These are phyloP conservation scores for Sepiola atlantica DNA, from an alignment of 2,888 invertebrate genomes.

Conservation along the genomic window DNA sequence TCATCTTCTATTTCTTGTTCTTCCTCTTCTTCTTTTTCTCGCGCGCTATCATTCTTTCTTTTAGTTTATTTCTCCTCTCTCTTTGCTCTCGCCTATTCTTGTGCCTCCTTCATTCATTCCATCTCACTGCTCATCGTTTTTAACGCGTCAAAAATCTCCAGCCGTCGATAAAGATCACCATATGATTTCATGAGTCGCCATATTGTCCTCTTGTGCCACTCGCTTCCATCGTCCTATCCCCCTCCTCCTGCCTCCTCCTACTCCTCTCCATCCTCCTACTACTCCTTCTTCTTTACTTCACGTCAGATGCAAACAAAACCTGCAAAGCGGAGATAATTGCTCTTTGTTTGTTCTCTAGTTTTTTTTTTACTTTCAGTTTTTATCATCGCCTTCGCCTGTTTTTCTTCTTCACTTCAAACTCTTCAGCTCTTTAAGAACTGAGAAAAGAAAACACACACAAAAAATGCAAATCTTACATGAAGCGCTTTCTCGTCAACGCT, in stretches of 20 bases:
- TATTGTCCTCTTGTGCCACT: background rate
- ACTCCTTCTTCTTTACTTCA: background rate
- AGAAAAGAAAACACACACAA: background rate
- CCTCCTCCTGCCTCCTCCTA: too few species aligned
- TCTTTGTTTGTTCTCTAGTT: background rate
- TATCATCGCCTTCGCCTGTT: too few species aligned
- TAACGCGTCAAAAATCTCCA: background rate
- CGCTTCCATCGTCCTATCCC: background rate
- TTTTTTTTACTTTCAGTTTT: background rate
- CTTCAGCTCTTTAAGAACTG: background rate
- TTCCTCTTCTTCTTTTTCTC: background rate
- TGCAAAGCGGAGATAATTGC: background rate
- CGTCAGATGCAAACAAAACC: background rate
- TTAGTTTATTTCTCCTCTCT: background rate
- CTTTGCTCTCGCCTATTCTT: background rate
- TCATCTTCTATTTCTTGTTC: background rate
- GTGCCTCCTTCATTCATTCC: background rate
- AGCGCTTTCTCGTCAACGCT: background rate
- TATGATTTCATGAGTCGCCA: constrained; percentile 32
- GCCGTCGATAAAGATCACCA: background rate
- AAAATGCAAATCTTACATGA: background rate
- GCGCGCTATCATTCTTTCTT: background rate
- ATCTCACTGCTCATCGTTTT: background rate
- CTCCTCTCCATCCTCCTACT: too few species aligned
- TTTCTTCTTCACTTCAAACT: background rate